Evolutionary conservation across 2,113 vertebrate species (phyloP).

Genomic region (Leptobrachium leishanense): DNA sequence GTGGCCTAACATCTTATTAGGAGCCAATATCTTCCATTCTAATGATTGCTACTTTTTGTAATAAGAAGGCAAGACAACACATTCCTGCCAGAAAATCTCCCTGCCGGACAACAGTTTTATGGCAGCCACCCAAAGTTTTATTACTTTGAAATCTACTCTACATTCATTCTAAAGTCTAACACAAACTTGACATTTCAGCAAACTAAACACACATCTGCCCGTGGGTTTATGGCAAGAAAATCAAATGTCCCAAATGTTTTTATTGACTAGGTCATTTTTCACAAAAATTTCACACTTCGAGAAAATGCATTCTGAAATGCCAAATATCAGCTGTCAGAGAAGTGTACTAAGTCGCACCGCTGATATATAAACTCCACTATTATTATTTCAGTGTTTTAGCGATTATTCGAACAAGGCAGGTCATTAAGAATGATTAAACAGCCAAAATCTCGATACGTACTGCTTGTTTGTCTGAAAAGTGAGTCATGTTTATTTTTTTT

Average conservation of each 20-base stretch:
- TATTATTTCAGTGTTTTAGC: conserved; percentile 43
- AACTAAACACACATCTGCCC: conserved; percentile 44
- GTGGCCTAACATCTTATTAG: conserved; percentile 20
- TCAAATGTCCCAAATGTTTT: conserved; percentile 51
- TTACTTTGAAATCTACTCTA: conserved; percentile 43
- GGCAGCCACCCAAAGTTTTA: conserved; percentile 46
- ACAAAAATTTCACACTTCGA: conserved; percentile 37
- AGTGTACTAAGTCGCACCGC: conserved; percentile 14
- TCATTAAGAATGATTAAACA: conserved; percentile 48
- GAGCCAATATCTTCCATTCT: conserved; percentile 13
- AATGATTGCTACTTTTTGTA: conserved; percentile 26
- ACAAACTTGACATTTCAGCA: conserved; percentile 45
- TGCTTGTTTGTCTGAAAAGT: conserved; percentile 35
- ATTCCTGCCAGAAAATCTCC: conserved; percentile 35
- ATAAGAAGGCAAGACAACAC: conserved; percentile 1
- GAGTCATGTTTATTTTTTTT: conserved; percentile 11
- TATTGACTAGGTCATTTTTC: conserved; percentile 49
- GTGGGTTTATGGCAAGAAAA: conserved; percentile 44
- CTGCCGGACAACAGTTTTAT: conserved; percentile 25
- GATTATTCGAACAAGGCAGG: conserved; percentile 36
- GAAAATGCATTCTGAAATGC: conserved; percentile 38
- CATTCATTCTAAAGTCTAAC: conserved; percentile 37
- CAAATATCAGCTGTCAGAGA: conserved; percentile 27
- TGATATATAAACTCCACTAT: conserved; percentile 29
- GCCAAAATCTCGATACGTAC: conserved; percentile 20